A percentile compares a stretch with the other conserved stretches of the same genome.
phyloP scores from a whole-genome alignment of 2,797 vertebrate genomes.

The Phoebastria nigripes region DNA sequence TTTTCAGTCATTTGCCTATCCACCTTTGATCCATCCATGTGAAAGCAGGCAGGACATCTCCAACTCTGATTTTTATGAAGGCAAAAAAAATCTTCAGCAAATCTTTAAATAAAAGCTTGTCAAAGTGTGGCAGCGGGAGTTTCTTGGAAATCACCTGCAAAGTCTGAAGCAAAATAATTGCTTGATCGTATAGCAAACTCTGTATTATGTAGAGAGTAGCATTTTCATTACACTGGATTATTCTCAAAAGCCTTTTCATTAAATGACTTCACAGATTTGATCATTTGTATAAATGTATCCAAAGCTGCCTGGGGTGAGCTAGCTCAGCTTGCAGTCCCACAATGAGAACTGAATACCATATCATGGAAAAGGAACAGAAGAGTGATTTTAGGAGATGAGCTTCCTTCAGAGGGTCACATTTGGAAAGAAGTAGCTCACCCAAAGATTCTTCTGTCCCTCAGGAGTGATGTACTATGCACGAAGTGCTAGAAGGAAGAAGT shows the following conservation, averaged over 20 bases:
- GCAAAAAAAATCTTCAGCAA: background rate
- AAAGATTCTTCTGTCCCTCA: background rate
- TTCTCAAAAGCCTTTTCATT: constrained; percentile 16
- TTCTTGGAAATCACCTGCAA: background rate
- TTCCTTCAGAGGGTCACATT: background rate
- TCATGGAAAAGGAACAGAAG: background rate
- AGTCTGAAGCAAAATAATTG: background rate
- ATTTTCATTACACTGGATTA: background rate
- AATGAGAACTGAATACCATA: background rate
- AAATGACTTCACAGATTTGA: background rate
- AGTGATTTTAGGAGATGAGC: background rate
- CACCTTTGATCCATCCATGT: background rate
- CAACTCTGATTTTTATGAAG: background rate
- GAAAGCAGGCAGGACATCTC: background rate
- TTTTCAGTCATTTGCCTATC: background rate
- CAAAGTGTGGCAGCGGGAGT: background rate
- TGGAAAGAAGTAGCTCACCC: background rate
- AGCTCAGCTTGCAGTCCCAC: background rate
- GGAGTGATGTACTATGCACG: background rate
- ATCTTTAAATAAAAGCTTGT: background rate
- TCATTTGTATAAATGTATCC: background rate
- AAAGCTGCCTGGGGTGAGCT: background rate
- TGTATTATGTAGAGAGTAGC: background rate
- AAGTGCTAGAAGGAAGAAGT: background rate
- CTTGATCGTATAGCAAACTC: background rate